Evolutionary conservation across 1,140 invertebrate genomes (phyloP).

Genomic region (Monochamus saltuarius): DNA sequence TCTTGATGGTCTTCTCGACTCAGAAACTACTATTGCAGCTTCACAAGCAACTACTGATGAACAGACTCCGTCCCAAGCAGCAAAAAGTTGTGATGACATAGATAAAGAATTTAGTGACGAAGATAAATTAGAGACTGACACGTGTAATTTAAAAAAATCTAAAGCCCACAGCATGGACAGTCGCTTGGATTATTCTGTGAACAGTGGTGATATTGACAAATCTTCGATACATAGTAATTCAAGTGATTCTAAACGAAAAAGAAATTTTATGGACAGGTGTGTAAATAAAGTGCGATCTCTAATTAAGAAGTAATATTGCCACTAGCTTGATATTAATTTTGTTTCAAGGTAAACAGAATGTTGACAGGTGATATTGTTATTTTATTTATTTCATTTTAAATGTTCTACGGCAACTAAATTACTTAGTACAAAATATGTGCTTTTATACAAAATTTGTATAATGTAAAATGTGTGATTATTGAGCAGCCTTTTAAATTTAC

Average conservation of each 20-base stretch:
- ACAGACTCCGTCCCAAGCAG: conserved; percentile 47
- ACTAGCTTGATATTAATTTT: conserved; percentile 13
- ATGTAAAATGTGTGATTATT: conserved; percentile 25
- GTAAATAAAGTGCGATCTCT: conserved; percentile 74
- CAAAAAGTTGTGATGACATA: conserved; percentile 42
- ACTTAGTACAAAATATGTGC: conserved; percentile 40
- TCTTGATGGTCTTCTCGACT: conserved; percentile 63
- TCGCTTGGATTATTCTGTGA: conserved; percentile 38
- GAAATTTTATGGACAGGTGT: conserved; percentile 76
- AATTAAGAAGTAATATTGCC: conserved; percentile 62
- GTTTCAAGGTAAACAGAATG: neutral
- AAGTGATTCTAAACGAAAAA: conserved; percentile 60
- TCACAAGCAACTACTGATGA: conserved; percentile 28
- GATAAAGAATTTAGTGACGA: conserved; percentile 27
- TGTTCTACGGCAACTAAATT: conserved; percentile 35
- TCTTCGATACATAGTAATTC: conserved; percentile 49
- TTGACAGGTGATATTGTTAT: conserved; percentile 27
- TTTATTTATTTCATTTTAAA: conserved; percentile 23
- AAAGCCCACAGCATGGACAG: conserved; percentile 53
- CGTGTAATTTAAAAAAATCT: conserved; percentile 35
- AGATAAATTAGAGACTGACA: conserved; percentile 22
- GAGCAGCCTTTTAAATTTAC: conserved; percentile 19
- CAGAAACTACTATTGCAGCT: conserved; percentile 32
- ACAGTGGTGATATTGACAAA: conserved; percentile 38
- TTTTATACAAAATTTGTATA: conserved; percentile 32